These are phyloP conservation scores for Ophioninae sp. DNA, from an alignment of 2,888 invertebrate genomes.

Conservation along the genomic window DNA sequence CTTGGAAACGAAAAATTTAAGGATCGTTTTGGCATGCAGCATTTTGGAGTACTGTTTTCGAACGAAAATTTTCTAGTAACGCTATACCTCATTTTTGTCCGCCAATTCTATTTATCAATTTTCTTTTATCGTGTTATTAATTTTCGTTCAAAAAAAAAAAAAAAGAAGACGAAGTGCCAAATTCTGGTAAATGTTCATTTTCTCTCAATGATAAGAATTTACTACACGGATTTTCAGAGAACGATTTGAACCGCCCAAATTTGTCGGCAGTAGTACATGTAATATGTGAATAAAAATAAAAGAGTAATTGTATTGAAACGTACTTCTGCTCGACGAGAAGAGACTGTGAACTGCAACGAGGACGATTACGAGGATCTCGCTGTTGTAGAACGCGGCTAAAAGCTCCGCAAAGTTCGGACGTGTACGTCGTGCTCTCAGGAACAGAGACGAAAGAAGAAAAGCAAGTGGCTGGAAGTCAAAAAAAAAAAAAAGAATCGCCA, in stretches of 20 bases:
- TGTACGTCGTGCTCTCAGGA: not conserved
- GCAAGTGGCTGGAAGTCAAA: not conserved
- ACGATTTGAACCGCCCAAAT: not conserved
- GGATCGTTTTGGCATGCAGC: not conserved
- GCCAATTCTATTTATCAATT: not conserved
- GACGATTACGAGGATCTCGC: not conserved
- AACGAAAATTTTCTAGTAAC: not conserved
- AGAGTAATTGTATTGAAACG: not conserved
- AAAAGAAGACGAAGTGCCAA: not conserved
- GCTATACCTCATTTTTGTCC: not conserved
- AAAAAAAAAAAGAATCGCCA: slow-evolving; percentile 3
- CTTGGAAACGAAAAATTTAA: not conserved
- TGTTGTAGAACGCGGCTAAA: not conserved
- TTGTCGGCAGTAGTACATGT: not conserved
- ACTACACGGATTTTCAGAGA: not conserved
- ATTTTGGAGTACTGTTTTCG: not conserved
- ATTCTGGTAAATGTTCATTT: not conserved
- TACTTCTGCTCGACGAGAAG: slow-evolving; percentile 4
- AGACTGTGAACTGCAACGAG: not conserved
- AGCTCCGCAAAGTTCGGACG: not conserved
- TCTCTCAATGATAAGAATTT: not conserved
- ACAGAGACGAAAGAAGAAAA: not conserved
- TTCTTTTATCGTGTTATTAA: not conserved
- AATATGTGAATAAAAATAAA: not conserved
- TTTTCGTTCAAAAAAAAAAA: not conserved